Evolutionary conservation across 2,888 invertebrate genomes (phyloP).

Genomic region (Andrena flavipes): DNA sequence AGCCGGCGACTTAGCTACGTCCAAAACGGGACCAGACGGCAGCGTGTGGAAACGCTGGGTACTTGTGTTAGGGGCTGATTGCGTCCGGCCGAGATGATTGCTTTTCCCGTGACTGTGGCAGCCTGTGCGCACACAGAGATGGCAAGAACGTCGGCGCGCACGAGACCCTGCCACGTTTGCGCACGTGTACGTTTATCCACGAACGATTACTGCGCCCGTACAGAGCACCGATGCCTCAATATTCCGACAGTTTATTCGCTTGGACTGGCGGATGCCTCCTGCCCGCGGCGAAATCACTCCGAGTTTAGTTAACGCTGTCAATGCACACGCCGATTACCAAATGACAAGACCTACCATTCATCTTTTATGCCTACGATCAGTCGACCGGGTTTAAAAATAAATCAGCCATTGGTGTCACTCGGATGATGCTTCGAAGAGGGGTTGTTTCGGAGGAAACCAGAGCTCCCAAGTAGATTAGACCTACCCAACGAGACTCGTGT

Average conservation of each 20-base stretch:
- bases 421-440: too few relatives aligned
- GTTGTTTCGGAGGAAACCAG: too few relatives aligned
- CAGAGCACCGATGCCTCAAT: conserved; percentile 78
- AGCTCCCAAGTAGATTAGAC: too few relatives aligned
- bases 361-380: too few relatives aligned
- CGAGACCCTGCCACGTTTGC: conserved; percentile 41
- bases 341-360: conserved; percentile 38
- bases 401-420: too few relatives aligned
- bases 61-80: conserved; percentile 80
- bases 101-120: conserved; percentile 79
- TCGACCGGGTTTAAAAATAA: too few relatives aligned
- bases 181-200: conserved; percentile 65
- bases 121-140: conserved; percentile 31
- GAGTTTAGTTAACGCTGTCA: conserved; percentile 76
- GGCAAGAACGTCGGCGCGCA: conserved; percentile 27
- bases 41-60: conserved; percentile 54
- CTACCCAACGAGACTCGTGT: too few relatives aligned
- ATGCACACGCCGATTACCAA: conserved; percentile 52
- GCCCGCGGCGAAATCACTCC: conserved; percentile 77
- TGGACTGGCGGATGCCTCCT: conserved; percentile 76
- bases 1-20: conserved; percentile 56
- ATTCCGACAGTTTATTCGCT: conserved; percentile 83
- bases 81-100: conserved; percentile 84
- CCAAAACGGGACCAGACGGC: conserved; percentile 27
- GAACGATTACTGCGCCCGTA: conserved; percentile 72